These are phyloP conservation scores for Acrocephalus scirpaceus DNA, from an alignment of 2,797 vertebrate species.

Conservation along the genomic window DNA sequence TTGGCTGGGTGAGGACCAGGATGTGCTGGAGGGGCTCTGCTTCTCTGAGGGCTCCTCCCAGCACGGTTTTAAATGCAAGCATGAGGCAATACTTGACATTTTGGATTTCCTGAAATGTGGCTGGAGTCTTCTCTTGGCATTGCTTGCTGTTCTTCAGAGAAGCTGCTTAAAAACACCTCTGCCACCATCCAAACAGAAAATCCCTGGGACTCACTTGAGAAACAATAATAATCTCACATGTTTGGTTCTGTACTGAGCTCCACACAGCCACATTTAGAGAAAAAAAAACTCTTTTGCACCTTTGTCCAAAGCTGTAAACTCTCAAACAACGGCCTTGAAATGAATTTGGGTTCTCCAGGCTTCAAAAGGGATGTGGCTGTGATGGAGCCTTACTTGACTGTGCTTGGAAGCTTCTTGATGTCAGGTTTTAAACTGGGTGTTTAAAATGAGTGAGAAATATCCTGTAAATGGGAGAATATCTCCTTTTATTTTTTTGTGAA, in stretches of 20 bases:
- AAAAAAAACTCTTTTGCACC: slow-evolving; percentile 52
- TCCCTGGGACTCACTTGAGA: neutral
- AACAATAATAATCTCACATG: neutral
- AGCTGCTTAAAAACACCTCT: slow-evolving; percentile 12
- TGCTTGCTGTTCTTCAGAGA: slow-evolving; percentile 30
- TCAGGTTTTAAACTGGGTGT: slow-evolving; percentile 25
- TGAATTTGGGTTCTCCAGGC: neutral
- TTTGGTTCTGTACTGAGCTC: slow-evolving; percentile 33
- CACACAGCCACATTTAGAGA: slow-evolving; percentile 1
- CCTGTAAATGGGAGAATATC: slow-evolving; percentile 28
- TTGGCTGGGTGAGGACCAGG: neutral
- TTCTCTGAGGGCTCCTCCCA: neutral
- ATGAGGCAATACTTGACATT: slow-evolving; percentile 34
- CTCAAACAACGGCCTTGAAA: slow-evolving; percentile 9
- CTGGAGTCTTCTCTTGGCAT: neutral
- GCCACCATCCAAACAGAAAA: neutral
- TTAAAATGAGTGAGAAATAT: slow-evolving; percentile 9
- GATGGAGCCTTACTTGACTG: slow-evolving; percentile 41
- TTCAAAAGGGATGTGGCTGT: slow-evolving; percentile 49
- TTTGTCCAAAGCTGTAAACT: slow-evolving; percentile 52
- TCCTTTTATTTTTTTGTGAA: slow-evolving; percentile 41
- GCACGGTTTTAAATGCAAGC: neutral
- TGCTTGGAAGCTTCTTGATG: slow-evolving; percentile 65
- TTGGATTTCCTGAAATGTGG: neutral
- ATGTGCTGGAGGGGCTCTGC: neutral